Conservation (phyloP, 2,888 invertebrate species). For the Acronicta psi region DNA sequence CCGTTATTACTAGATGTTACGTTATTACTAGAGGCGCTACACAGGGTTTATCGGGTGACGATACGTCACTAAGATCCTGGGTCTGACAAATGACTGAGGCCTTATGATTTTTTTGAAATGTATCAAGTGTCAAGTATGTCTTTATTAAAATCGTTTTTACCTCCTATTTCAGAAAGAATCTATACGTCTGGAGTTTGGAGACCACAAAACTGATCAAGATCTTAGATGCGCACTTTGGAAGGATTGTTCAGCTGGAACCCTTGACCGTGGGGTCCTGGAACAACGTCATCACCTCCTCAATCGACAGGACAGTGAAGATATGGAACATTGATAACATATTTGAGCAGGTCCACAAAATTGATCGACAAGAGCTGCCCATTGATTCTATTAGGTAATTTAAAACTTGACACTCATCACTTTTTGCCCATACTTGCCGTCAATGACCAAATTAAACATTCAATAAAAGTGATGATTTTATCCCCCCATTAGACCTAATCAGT, state of each 20-base stretch:
- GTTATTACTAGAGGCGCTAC: too few relatives aligned
- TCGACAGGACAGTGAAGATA: constrained; percentile 99
- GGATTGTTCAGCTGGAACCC: constrained; percentile 97
- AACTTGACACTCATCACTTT: too few relatives aligned
- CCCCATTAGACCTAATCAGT: too few relatives aligned
- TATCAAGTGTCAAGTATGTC: too few relatives aligned
- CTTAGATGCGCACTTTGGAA: constrained; percentile 98
- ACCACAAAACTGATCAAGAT: constrained; percentile 95
- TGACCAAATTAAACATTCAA: too few relatives aligned
- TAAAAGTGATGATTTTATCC: too few relatives aligned
- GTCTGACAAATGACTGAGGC: too few relatives aligned
- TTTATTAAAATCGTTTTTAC: neutral
- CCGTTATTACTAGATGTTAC: too few relatives aligned
- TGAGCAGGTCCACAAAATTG: constrained; percentile 98
- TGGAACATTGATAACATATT: constrained; percentile 99
- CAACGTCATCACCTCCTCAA: constrained; percentile 98
- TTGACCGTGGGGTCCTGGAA: constrained; percentile 97
- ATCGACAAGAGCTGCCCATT: constrained; percentile 97
- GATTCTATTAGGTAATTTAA: constrained; percentile 94
- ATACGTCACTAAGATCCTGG: too few relatives aligned
- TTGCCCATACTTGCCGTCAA: too few relatives aligned
- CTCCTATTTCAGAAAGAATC: constrained; percentile 91
- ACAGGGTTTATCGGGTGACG: too few relatives aligned
- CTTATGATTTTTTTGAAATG: too few relatives aligned
- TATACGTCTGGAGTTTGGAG: constrained; percentile 97